Base-by-base conservation (phyloP, 2,797 vertebrate genomes). In the Micrastur ruficollis region DNA sequence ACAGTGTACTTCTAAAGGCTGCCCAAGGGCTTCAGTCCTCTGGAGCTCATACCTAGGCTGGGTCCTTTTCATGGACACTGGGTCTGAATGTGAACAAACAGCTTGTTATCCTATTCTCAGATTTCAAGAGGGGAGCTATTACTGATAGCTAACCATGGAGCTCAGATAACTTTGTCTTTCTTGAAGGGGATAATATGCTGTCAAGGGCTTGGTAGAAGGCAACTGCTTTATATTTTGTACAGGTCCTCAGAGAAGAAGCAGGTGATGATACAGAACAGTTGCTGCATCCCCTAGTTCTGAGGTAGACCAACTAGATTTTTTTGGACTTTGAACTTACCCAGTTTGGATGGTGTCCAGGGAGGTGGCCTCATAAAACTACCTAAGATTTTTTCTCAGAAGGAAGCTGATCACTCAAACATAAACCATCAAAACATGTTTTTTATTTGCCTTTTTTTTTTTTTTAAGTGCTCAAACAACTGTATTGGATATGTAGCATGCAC, bases 401-500 rank as follows among this genome's bases (percentile, higher is more conserved):
- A 82, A 44, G 12, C 5, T 65, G 36, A 65, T 38, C 63, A 47
- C 11, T 40, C 36, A 44, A 21, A n/a, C 9, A 29, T 34, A 88
- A 50, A 36, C 6, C 21, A 56, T 47, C 23, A 61, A 92, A 72
- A 65, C 18, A 73, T 8, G 8, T 2, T 14, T 31, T 15, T 12
- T 29, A 23, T 9, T 14, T 25, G 36, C 36, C 36, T 27, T 44
- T 36, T 20, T 8, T 26, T 3, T 17, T 50, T 55, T n/a, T 34
- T 18, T 14, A 34, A 58, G 22, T 36, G 5, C 7, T 34, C 9
- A 47, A 36, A 38, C 6, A 47, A 67, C 12, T 11, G 21, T 14
- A 55, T 12, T 4, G 1, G 6, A 21, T 63, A 63, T 3, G 4
- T 19, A 67, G 31, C 40, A 78, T 1, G 1, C 71, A 12, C 6